Evolutionary conservation across 2,797 vertebrate genomes (phyloP).

Genomic region (Erpetoichthys calabaricus): DNA sequence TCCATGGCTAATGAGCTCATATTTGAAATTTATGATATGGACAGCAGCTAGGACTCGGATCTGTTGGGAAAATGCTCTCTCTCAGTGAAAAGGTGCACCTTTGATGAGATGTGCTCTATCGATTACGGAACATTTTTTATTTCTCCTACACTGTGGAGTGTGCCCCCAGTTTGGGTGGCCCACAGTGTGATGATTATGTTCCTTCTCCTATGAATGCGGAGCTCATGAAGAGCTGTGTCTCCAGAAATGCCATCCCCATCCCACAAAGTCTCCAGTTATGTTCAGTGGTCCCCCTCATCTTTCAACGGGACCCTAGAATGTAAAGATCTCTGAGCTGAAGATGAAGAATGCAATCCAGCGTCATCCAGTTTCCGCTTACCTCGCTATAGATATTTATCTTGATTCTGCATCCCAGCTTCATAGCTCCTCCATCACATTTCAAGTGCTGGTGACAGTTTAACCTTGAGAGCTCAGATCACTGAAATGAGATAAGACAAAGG

Average conservation of each 20-base stretch:
- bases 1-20: constrained; percentile 12
- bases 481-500: no score
- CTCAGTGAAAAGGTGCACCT: constrained; percentile 19
- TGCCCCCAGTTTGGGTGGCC: constrained; percentile 46
- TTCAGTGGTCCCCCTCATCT: no score
- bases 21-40: constrained; percentile 52
- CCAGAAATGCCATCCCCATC: constrained; percentile 41
- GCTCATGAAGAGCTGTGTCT: constrained; percentile 34
- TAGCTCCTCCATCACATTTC: no score
- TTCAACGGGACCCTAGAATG: no score
- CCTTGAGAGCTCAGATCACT: no score
- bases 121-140: constrained; percentile 44
- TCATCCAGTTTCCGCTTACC: no score
- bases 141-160: constrained; percentile 42
- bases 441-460: no score
- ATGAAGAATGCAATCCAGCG: no score
- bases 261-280: constrained; percentile 33
- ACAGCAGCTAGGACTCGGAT: constrained; percentile 57
- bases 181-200: constrained; percentile 43
- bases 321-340: no score
- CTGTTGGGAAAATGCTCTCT: constrained; percentile 51
- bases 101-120: constrained; percentile 41
- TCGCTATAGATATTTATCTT: no score
- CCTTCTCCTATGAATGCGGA: constrained; percentile 32
- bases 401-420: no score